Conservation (phyloP, 2,888 invertebrate genomes). For the Watsonalla binaria region DNA sequence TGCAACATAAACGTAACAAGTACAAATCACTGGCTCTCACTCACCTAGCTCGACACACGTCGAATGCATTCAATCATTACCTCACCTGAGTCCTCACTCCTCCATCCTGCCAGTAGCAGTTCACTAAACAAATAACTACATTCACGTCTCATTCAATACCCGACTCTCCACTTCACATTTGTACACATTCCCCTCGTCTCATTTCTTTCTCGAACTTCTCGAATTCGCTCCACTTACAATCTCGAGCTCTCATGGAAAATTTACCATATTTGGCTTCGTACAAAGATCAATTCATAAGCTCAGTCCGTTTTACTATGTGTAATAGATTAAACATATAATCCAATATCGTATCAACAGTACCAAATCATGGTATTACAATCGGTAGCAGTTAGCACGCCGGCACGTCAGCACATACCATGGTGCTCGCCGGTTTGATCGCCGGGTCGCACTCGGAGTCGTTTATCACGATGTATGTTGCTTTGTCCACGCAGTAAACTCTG, state of each 20-base stretch:
- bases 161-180: constrained; percentile 3
- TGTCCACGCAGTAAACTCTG: constrained; percentile 87
- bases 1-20: constrained; percentile 43
- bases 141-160: constrained; percentile 14
- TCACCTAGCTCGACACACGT: constrained; percentile 23
- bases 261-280: background rate
- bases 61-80: constrained; percentile 17
- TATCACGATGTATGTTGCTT: constrained; percentile 84
- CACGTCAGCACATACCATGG: constrained; percentile 80
- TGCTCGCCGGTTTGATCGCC: constrained; percentile 81
- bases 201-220: background rate
- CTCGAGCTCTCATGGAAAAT: background rate
- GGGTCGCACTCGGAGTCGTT: constrained; percentile 85
- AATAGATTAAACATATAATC: background rate
- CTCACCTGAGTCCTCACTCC: constrained; percentile 22
- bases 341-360: constrained; percentile 4
- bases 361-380: constrained; percentile 5
- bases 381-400: constrained; percentile 53
- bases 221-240: background rate
- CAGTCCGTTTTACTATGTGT: background rate
- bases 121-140: constrained; percentile 28
- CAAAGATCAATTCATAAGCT: background rate
- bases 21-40: constrained; percentile 43
- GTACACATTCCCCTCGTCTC: background rate
- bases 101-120: constrained; percentile 4